A percentile compares a stretch with the other conserved stretches of the same genome.
Conservation (phyloP, 2,113 vertebrate species). For the Calidris pygmaea region DNA sequence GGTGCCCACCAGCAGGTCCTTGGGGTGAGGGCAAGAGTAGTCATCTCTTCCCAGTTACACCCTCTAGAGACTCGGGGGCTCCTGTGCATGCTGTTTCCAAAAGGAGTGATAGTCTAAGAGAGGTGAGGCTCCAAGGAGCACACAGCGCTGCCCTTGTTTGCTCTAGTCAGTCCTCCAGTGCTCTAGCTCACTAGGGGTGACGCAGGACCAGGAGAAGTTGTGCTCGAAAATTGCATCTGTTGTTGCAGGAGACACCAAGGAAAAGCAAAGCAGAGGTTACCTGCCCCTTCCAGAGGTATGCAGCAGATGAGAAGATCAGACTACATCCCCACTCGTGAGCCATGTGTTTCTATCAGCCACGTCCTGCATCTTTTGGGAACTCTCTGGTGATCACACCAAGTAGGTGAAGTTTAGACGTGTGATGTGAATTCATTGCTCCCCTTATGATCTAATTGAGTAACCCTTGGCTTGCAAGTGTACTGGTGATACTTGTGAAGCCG, state of each 20-base stretch:
- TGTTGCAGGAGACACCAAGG: not conserved
- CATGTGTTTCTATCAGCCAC: not conserved
- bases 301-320: not conserved
- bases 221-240: not conserved
- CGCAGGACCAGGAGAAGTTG: not conserved
- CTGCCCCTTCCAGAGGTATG: not conserved
- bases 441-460: not conserved
- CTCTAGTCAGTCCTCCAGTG: not conserved
- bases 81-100: not conserved
- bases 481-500: not conserved
- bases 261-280: not conserved
- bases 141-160: not conserved
- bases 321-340: not conserved
- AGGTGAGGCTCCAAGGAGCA: not conserved
- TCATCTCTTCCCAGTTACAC: not conserved
- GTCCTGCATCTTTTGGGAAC: not conserved
- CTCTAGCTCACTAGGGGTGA: not conserved
- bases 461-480: not conserved
- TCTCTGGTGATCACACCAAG: not conserved
- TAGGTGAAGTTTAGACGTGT: not conserved
- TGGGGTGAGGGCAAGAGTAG: not conserved
- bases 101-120: not conserved
- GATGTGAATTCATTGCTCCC: not conserved
- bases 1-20: fast-evolving
- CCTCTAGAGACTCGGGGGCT: not conserved